Conservation (phyloP, 2,888 invertebrate species). For the Yponomeuta cagnagella region DNA sequence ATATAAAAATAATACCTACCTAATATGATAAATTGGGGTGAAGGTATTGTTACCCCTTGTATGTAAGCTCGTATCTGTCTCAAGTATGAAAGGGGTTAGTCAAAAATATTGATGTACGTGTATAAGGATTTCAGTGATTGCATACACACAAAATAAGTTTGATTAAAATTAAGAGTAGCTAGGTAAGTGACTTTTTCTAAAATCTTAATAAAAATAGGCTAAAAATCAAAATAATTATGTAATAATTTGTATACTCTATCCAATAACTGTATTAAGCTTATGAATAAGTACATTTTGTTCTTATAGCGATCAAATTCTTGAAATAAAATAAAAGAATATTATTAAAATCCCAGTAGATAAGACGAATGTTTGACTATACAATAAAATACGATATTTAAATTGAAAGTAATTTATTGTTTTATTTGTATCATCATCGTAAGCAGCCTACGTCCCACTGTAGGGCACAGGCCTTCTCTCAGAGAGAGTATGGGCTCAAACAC, state of each 20-base stretch:
- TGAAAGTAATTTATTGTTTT: not conserved
- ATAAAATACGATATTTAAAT: slow-evolving; percentile 3
- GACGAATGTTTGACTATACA: slow-evolving; percentile 10
- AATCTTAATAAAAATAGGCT: not conserved
- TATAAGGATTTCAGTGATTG: not conserved
- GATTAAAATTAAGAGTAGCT: not conserved
- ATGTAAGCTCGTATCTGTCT: too few relatives aligned
- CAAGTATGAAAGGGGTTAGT: too few relatives aligned
- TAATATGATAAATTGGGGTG: too few relatives aligned
- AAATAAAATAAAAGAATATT: not conserved
- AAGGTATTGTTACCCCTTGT: too few relatives aligned
- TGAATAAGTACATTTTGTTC: not conserved
- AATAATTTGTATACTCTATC: not conserved
- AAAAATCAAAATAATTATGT: not conserved
- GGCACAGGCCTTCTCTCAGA: too few relatives aligned
- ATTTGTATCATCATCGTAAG: not conserved
- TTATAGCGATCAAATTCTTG: slow-evolving; percentile 13
- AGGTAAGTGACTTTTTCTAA: not conserved
- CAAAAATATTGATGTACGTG: too few relatives aligned
- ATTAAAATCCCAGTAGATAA: not conserved
- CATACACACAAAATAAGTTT: not conserved
- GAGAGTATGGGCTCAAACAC: too few relatives aligned
- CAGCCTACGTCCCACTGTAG: too few relatives aligned
- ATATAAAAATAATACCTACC: too few relatives aligned
- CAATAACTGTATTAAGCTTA: not conserved